Base-by-base conservation (phyloP, 1,140 invertebrate genomes). In the Cotesia glomerata region DNA sequence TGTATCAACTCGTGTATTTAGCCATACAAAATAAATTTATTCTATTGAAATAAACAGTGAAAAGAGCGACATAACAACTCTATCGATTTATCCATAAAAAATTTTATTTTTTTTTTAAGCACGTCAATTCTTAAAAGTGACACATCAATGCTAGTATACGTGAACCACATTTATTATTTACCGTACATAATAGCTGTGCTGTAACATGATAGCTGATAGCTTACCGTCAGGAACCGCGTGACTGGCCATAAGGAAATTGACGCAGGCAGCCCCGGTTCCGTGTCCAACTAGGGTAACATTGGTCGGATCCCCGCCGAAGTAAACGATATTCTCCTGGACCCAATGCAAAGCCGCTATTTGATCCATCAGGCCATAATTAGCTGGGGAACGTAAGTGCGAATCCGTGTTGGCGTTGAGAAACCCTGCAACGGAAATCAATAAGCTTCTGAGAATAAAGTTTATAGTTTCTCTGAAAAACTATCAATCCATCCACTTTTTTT, bases 281-380 rank as follows among this genome's bases (percentile, higher is more conserved):
- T 98, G 97, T 0, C 98, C 98, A 80, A 98, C 91, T 0, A 99
- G 85, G 0, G 97, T 98, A n/a, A 99, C 95, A 81, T 96, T 97
- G 13, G 91, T 91, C 0, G 95, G 91, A 88, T 99, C 96, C 0
- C 97, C 97, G 14, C 95, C 95, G 80, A 98, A 98, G 71, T 92
- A 91, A 2, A 90, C 94, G 39, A 98, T 96, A 83, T 98, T 98
- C 84, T 98, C 95, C 81, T 97, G 94, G 52, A 98, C 92, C 95
- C 95, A 97, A 79, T 97, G 95, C 39, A 97, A 86, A 0, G 95
- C 95, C 0, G 96, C 96, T 77, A 97, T 95, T 85, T 97, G 95
- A 85, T 98, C 97, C 93, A 98, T 95, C 14, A 98, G 89, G 0
- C 96, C 97, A 83, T 97, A 97, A 89, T 99, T 98, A 14, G 94